These are phyloP conservation scores for Hipposideros larvatus DNA, from an alignment of 2,797 vertebrate species.

Conservation along the genomic window DNA sequence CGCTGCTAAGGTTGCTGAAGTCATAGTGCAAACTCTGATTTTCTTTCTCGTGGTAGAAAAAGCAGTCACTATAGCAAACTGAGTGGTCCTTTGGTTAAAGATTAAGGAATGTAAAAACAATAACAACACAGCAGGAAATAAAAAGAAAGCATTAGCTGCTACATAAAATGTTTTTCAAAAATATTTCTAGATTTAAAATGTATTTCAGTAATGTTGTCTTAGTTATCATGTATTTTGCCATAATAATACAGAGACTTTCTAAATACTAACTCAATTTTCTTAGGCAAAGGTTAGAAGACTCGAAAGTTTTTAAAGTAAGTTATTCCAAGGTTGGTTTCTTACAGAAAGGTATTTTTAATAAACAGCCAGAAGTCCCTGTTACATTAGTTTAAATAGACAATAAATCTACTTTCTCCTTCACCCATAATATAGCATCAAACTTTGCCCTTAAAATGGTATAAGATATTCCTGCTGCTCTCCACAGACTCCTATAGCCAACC, in stretches of 20 bases:
- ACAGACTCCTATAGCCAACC: neutral
- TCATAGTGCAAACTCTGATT: conserved; percentile 94
- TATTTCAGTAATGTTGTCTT: neutral
- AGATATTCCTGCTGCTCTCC: neutral
- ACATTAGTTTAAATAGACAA: neutral
- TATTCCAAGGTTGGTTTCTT: conserved; percentile 35
- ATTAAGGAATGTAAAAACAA: conserved; percentile 14
- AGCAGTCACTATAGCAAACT: conserved; percentile 96
- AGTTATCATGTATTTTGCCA: neutral
- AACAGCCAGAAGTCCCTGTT: neutral
- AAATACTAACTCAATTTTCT: conserved; percentile 1
- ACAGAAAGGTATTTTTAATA: conserved; percentile 6
- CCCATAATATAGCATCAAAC: neutral
- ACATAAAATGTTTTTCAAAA: neutral
- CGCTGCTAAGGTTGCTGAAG: conserved; percentile 92
- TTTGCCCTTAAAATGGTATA: neutral
- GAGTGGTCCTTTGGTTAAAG: conserved; percentile 92
- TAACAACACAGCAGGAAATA: neutral
- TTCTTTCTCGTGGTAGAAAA: conserved; percentile 90
- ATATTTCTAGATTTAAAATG: neutral
- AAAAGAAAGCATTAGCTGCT: neutral
- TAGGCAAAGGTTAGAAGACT: neutral
- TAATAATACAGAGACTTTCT: neutral
- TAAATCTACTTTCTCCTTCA: neutral
- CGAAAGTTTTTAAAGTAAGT: conserved; percentile 13